phyloP scores from a whole-genome alignment of 2,113 vertebrate genomes.

The Euleptes europaea region DNA sequence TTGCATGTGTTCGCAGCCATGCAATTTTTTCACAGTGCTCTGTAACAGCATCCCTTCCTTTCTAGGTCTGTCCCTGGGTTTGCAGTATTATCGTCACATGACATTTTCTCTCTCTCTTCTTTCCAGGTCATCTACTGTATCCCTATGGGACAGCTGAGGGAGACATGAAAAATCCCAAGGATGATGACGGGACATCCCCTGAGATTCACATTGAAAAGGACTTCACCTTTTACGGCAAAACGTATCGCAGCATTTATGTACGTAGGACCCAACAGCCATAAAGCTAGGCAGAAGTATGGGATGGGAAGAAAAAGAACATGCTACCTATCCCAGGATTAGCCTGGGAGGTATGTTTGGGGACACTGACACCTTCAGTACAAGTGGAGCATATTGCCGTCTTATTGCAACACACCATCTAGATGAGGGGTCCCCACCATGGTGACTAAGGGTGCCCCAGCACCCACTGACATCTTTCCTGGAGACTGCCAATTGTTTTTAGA shows the following conservation, averaged over 20 bases:
- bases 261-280: neutral
- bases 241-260: neutral
- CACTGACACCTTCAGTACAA: neutral
- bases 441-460: no score
- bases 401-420: neutral
- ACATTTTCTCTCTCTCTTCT: neutral
- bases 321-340: neutral
- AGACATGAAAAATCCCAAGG: neutral
- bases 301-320: neutral
- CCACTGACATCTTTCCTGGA: no score
- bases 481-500: no score
- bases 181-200: conserved; percentile 24
- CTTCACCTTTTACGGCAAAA: conserved; percentile 18
- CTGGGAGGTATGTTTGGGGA: neutral
- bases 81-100: neutral
- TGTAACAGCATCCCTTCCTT: neutral
- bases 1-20: no score
- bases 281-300: neutral
- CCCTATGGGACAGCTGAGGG: neutral
- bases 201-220: neutral
- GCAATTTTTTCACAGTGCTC: neutral
- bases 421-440: neutral
- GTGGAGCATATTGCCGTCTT: neutral
- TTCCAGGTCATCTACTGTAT: conserved; percentile 6
- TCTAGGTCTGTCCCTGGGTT: no score